Evolutionary conservation across 1,140 invertebrate genomes (phyloP).

Genomic region (Pinna nobilis): DNA sequence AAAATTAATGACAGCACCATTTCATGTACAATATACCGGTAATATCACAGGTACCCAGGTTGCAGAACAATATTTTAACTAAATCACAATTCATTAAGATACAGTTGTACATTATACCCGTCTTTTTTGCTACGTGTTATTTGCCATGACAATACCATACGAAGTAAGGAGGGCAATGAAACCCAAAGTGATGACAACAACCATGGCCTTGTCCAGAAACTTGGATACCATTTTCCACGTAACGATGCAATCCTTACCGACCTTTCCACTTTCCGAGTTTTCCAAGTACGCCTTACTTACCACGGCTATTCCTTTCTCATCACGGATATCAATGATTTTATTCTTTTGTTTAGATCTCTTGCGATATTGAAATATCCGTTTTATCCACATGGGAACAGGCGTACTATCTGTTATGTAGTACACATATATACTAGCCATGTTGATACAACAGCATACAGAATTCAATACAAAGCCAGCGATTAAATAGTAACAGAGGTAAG

Average conservation of each 20-base stretch:
- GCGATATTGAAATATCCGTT: background rate
- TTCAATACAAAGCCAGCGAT: constrained; percentile 26
- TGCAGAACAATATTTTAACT: too few relatives aligned
- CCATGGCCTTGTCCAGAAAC: background rate
- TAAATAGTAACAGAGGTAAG: constrained; percentile 16
- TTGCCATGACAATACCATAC: too few relatives aligned
- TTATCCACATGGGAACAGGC: too few relatives aligned
- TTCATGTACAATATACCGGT: too few relatives aligned
- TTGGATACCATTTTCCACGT: constrained; percentile 17
- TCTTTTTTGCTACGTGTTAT: too few relatives aligned
- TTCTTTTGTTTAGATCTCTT: background rate
- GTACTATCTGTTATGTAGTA: background rate
- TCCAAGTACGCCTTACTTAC: background rate
- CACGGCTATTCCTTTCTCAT: background rate
- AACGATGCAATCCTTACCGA: background rate
- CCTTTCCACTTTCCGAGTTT: background rate
- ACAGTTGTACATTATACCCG: too few relatives aligned
- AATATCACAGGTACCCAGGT: too few relatives aligned
- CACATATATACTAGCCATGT: constrained; percentile 16
- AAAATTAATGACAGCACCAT: too few relatives aligned
- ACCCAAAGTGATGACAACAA: too few relatives aligned
- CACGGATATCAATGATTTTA: background rate
- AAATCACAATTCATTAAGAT: too few relatives aligned
- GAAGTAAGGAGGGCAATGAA: too few relatives aligned
- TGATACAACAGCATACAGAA: constrained; percentile 23